Base-by-base conservation (phyloP, 2,113 vertebrate species). In the Gorsachius goisagi region DNA sequence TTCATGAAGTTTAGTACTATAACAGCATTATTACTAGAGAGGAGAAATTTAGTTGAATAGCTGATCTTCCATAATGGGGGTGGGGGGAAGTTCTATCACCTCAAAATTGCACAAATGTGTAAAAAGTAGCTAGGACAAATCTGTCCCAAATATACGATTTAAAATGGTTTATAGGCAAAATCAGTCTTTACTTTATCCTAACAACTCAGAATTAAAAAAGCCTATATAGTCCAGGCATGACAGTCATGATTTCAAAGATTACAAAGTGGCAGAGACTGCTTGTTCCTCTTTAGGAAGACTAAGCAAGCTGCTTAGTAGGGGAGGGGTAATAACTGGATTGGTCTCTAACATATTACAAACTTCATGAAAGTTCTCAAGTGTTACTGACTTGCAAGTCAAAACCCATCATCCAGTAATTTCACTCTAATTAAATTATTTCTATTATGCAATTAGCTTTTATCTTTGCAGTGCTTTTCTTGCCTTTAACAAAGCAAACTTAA, bases 331-430 rank as follows among this genome's bases (percentile, higher is more conserved):
- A 66, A n/a, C 9, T 30, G 13, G 4, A 41, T 18, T 35, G 18
- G 50, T 44, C 2, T 2, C 24, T 60, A 30, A 22, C 28, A 9
- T 27, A 3, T 11, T 60, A 17, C 33, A 75, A 83, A 67, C 14
- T 53, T 18, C 3, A 1, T 21, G 12, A 14, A 84, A 73, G 12
- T 59, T 58, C 26, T 15, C 4, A 72, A 18, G 10, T 59, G n/a
- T 49, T 76, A 8, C 4, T 78, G 21, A 27, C 5, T 62, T 82
- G 6, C 7, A 55, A 24, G 5, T 37, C 8, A 60, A 58, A 76
- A 56, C 17, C 1, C 0, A 20, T 15, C 0, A 30, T 44, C 2
- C 9, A 41, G 7, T 20, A 67, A 71, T 67, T 74, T 72, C 1
- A 41, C n/a, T 67, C 2, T 33, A 17, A 75, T 85, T 64, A 53